These are phyloP conservation scores for Microchrysa polita DNA, from an alignment of 2,888 invertebrate genomes.

Conservation along the genomic window DNA sequence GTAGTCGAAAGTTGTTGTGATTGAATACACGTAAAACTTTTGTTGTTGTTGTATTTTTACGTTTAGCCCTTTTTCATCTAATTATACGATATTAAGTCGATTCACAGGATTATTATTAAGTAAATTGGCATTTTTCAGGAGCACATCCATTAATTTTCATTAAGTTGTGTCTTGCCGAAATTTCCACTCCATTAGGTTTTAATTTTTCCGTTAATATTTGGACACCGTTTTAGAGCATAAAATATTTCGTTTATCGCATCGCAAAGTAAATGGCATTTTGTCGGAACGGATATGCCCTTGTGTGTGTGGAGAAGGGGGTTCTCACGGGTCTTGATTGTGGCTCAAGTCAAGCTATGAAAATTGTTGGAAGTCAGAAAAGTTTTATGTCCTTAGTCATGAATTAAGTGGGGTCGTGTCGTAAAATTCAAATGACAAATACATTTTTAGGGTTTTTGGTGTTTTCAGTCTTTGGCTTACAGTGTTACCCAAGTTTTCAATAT, in stretches of 20 bases:
- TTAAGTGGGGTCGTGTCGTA: conserved; percentile 5
- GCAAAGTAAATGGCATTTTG: too few relatives aligned
- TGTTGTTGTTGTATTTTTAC: too few relatives aligned
- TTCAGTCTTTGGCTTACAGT: neutral
- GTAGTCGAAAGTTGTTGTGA: too few relatives aligned
- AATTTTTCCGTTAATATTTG: conserved; percentile 9
- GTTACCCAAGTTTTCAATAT: neutral
- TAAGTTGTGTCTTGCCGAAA: neutral
- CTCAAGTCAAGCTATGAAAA: too few relatives aligned
- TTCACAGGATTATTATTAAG: neutral
- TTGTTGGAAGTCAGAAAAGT: neutral
- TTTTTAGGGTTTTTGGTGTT: neutral
- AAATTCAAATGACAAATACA: neutral
- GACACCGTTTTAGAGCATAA: neutral
- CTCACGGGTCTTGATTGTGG: neutral
- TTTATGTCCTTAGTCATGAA: neutral
- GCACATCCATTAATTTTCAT: neutral
- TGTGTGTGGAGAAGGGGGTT: too few relatives aligned
- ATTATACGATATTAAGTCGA: too few relatives aligned
- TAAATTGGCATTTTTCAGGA: neutral
- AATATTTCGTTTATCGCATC: neutral
- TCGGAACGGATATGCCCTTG: neutral
- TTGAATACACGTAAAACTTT: too few relatives aligned
- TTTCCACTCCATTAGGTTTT: conserved; percentile 12
- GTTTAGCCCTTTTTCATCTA: too few relatives aligned